Percentiles rank a stretch among this genome's conserved stretches.
phyloP scores from a whole-genome alignment of 2,888 invertebrate genomes.

The Lepidochrysops patricia region DNA sequence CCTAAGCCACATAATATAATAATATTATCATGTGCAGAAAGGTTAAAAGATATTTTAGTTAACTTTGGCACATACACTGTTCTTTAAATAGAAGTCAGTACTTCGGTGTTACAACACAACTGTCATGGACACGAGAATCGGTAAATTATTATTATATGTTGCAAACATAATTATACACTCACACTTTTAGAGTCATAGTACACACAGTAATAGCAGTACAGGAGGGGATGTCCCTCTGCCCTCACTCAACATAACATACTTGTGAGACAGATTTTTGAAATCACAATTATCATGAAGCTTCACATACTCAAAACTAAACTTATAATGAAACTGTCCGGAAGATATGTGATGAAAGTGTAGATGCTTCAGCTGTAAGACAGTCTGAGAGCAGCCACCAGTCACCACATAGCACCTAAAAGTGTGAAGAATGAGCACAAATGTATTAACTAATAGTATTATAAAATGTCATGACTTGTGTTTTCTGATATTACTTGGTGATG shows the following conservation, averaged over 20 bases:
- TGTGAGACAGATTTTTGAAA: no score
- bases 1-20: no score
- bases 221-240: no score
- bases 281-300: no score
- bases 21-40: conserved; percentile 18
- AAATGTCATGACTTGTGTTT: background rate
- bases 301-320: no score
- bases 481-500: background rate
- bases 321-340: no score
- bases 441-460: background rate
- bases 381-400: no score
- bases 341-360: no score
- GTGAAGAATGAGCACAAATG: background rate
- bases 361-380: no score
- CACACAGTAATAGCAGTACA: background rate
- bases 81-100: conserved; percentile 45
- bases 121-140: background rate
- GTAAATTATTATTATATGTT: background rate
- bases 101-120: background rate
- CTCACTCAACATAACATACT: no score
- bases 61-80: conserved; percentile 55
- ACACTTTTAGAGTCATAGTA: background rate
- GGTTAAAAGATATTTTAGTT: conserved; percentile 47
- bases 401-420: background rate
- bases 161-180: background rate